Percentiles rank a stretch among this genome's conserved stretches.
Conservation (phyloP, 2,797 vertebrate genomes). For the Sus cebifrons region DNA sequence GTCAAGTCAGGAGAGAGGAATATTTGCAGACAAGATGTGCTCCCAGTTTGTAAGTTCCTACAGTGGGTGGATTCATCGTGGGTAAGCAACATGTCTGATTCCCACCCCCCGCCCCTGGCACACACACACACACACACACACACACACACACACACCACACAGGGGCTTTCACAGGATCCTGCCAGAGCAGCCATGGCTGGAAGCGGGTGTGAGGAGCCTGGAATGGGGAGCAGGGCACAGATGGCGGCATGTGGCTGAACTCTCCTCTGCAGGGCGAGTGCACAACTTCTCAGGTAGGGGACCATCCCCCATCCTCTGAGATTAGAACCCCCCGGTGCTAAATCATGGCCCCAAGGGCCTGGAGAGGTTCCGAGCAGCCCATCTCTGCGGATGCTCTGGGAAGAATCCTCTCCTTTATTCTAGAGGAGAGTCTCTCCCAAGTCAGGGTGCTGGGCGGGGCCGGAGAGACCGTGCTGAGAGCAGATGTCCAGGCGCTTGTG, state of each 20-base stretch:
- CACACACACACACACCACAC: no score
- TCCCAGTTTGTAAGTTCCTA: no score
- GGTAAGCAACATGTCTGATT: background rate
- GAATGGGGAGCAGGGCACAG: rapidly evolving
- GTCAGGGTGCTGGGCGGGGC: background rate
- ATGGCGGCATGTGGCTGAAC: no score
- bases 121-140: no score
- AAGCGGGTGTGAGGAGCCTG: rapidly evolving
- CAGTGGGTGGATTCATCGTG: no score
- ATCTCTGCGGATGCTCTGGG: rapidly evolving
- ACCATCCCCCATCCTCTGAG: background rate
- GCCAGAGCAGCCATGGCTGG: rapidly evolving
- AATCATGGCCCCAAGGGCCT: background rate
- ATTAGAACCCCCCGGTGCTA: background rate
- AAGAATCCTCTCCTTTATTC: background rate
- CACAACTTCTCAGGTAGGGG: background rate
- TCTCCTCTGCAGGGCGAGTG: background rate
- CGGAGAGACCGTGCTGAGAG: background rate
- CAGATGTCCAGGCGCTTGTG: background rate
- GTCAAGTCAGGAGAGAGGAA: no score
- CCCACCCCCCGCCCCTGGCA: no score
- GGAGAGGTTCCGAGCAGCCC: background rate
- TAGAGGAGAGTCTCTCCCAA: rapidly evolving
- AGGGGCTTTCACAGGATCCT: rapidly evolving
- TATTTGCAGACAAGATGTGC: background rate